These are phyloP conservation scores for Temnothorax longispinosus DNA, from an alignment of 1,140 invertebrate species.

Conservation along the genomic window DNA sequence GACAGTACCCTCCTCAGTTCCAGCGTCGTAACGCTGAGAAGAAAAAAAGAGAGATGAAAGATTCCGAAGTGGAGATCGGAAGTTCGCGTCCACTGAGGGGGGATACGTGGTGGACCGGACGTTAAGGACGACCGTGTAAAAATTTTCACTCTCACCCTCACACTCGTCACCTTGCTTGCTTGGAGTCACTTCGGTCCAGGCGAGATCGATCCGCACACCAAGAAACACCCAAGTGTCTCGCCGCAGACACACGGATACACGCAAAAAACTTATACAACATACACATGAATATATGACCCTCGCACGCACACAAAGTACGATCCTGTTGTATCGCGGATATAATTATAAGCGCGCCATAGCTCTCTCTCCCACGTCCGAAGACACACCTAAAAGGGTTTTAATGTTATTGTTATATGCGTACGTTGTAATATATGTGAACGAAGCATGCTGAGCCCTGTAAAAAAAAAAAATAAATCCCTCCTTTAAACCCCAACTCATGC, in stretches of 20 bases:
- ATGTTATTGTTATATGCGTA: constrained; percentile 63
- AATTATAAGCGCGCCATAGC: constrained; percentile 52
- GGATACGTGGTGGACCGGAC: constrained; percentile 23
- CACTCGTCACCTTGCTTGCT: constrained; percentile 25
- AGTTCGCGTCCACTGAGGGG: not conserved
- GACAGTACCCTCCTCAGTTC: constrained; percentile 13
- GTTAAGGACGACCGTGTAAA: constrained; percentile 34
- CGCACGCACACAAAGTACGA: constrained; percentile 50
- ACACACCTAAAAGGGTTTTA: constrained; percentile 48
- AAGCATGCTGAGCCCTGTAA: constrained; percentile 56
- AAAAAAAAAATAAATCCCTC: constrained; percentile 55
- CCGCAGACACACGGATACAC: not conserved
- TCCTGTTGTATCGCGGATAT: constrained; percentile 48
- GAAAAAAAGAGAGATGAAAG: not conserved
- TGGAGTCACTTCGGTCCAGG: constrained; percentile 28
- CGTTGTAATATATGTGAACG: constrained; percentile 61
- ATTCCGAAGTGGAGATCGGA: not conserved
- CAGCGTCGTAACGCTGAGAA: not conserved
- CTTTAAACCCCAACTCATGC: constrained; percentile 32
- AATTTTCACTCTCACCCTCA: constrained; percentile 24
- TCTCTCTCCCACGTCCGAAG: constrained; percentile 50
- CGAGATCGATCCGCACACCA: constrained; percentile 40
- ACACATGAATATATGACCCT: constrained; percentile 48
- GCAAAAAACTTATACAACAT: not conserved
- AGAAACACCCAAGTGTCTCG: constrained; percentile 43